Percentiles rank a stretch among this genome's conserved stretches.
Conservation (phyloP, 2,888 invertebrate species). For the Molorchus minor region DNA sequence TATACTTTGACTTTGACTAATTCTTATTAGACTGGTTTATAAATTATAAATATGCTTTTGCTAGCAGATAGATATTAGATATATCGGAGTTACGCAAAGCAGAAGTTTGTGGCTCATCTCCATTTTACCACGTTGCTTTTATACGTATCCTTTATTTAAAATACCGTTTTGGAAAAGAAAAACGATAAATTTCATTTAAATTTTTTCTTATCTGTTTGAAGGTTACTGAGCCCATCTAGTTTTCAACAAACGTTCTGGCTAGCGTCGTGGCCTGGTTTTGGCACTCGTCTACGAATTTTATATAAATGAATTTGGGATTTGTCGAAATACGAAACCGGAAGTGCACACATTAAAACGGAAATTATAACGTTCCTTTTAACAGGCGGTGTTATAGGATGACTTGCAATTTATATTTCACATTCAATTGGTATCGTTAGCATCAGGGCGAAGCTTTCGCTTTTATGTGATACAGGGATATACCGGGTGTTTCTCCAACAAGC, state of each 20-base stretch:
- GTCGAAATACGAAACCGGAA: slow-evolving; percentile 37
- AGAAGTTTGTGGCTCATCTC: no score
- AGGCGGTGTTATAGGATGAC: slow-evolving; percentile 39
- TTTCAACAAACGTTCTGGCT: slow-evolving; percentile 28
- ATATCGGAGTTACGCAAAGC: not conserved
- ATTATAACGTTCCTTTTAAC: slow-evolving; percentile 42
- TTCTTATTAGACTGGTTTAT: no score
- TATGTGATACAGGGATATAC: no score
- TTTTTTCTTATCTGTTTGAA: slow-evolving; percentile 25
- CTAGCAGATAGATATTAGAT: not conserved
- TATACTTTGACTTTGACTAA: no score
- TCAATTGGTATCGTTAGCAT: slow-evolving; percentile 6
- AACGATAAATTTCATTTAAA: no score
- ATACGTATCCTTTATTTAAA: no score
- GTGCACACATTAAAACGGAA: slow-evolving; percentile 44
- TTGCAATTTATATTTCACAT: slow-evolving; percentile 32
- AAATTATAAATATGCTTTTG: no score
- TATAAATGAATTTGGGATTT: slow-evolving; percentile 28
- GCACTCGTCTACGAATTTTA: slow-evolving; percentile 24
- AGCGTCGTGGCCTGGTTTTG: slow-evolving; percentile 26
- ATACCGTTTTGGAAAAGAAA: no score
- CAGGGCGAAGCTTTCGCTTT: not conserved
- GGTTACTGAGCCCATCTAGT: slow-evolving; percentile 27
- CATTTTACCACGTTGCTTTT: no score
- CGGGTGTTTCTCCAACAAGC: no score